Evolutionary conservation across 2,113 vertebrate species (phyloP), one percentile per base, ranked within the genome.

Genomic region (Pipa parva): DNA sequence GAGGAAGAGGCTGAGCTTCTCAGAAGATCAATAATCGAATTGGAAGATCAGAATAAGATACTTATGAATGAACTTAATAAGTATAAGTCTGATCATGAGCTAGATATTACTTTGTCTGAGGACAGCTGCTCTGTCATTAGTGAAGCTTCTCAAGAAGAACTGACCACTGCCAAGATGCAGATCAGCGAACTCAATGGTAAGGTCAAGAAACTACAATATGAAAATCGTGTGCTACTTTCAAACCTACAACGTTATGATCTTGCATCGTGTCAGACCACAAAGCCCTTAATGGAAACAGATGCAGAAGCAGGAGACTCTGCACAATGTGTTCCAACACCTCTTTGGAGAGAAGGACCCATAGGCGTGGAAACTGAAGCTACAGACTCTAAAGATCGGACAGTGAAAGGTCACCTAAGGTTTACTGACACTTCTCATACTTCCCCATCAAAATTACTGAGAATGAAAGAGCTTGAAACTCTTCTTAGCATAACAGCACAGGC

Each of bases 31-130:
- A 84, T 98, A 3, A 88, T 96, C 0, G 97, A 99, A 79, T 83
- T 99, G 77, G 97, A 99, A 82, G 96, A 98, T 42, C 97, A 99
- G 82, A 99, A 99, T 87, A 98, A 98, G 64, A 88, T 98, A 57
- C 88, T 99, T 72, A 90, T 97, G 85, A 92, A 81, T 0, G 95
- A 98, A 79, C 90, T 99, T 39, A 93, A 90, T 79, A 94, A 93
- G 76, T 97, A 93, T 78, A 97, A 95, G 57, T 92, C 94, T 0
- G 95, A 99, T 58, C 90, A 95, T 0, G 57, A 93, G 68, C 21
- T 89, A 80, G 81, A 87, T 0, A 77, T 88, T 55, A 77, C 89
- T 0, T 75, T 84, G 73, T 88, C 91, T 0, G 89, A 92, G 77
- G 94, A 94, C 73, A 92, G 87, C 76, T 89, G 88, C 69, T 86